Base-by-base conservation (phyloP, 2,113 vertebrate species). In the Cricetomys ansorgei region DNA sequence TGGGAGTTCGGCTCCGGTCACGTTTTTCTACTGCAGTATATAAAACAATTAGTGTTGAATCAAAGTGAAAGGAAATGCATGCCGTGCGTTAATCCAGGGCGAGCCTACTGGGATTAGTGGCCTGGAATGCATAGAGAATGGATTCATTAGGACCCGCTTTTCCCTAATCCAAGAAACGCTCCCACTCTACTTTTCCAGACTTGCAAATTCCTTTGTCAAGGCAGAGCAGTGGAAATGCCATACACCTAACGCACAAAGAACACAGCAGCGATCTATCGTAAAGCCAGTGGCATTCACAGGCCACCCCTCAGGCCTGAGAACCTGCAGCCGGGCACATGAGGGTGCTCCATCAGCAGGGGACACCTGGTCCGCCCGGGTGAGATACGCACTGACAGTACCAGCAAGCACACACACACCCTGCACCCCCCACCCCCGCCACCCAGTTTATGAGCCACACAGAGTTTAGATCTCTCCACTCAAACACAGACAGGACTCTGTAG, bases 161-260 rank as follows among this genome's bases (percentile, higher is more conserved):
- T 72, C 67, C 72, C 94, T 94, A 96, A 97, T 75, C 48, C 76
- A 89, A 59, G 55, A 93, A 59, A 31, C 64, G 92, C 75, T 97
- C 65, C 81, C 91, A 73, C 5, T 55, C 64, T 65, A 40, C n/a
- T 94, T 89, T 83, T n/a, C 83, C 21, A 77, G 89, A 84, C 87
- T 70, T 81, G 37, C 86, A 40, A 89, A 72, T 3, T 48, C 37
- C 88, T 80, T 96, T 53, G 7, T 85, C 0, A 0, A 97, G 91
- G 1, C 89, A 97, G 59, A 94, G 65, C 79, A 55, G 84, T 50
- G 77, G 96, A 95, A 94, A 89, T 1, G 48, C 94, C 25, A 16
- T 4, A 73, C 3, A 79, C 92, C 95, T 94, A 92, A 53, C 43
- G 86, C 45, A 73, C 93, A 91, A 67, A 3, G 0, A 94, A 90